Evolutionary conservation across 2,888 invertebrate species (phyloP).

Genomic region (Pegoplata infirma): DNA sequence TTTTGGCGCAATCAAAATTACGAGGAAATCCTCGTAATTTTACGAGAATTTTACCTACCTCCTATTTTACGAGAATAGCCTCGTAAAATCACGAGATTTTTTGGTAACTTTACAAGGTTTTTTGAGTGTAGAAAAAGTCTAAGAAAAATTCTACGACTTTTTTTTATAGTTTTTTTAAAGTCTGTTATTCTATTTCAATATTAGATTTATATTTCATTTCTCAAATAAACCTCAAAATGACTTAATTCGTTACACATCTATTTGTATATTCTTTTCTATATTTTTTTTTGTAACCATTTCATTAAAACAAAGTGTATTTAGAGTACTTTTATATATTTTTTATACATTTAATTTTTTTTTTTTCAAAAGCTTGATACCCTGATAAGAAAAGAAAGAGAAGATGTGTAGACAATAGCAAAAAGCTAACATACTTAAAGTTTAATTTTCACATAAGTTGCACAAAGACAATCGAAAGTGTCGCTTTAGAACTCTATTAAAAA

Average conservation of each 20-base stretch:
- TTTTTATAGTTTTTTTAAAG: too few relatives aligned
- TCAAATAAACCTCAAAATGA: constrained; percentile 14
- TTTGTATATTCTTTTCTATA: not conserved
- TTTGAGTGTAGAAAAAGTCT: too few relatives aligned
- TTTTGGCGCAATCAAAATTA: too few relatives aligned
- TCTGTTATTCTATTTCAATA: too few relatives aligned
- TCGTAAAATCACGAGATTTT: too few relatives aligned
- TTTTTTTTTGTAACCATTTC: constrained; percentile 48
- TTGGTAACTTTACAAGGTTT: too few relatives aligned
- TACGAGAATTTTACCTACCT: too few relatives aligned
- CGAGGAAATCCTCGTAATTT: too few relatives aligned
- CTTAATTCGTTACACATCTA: not conserved
- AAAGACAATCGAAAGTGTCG: constrained; percentile 75
- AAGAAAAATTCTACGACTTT: too few relatives aligned
- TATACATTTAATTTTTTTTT: constrained; percentile 64
- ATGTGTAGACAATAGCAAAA: too few relatives aligned
- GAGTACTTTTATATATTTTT: constrained; percentile 63
- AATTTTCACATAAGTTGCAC: constrained; percentile 71
- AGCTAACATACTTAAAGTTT: constrained; percentile 68
- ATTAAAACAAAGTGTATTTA: constrained; percentile 63
- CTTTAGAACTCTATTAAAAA: constrained; percentile 75
- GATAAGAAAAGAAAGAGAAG: constrained; percentile 8
- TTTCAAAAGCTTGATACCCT: not conserved
- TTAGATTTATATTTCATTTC: not conserved
- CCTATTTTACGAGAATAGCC: too few relatives aligned